A percentile compares a stretch with the other conserved stretches of the same genome.
phyloP scores from a whole-genome alignment of 2,113 vertebrate genomes.

The Halcyon malimbica region DNA sequence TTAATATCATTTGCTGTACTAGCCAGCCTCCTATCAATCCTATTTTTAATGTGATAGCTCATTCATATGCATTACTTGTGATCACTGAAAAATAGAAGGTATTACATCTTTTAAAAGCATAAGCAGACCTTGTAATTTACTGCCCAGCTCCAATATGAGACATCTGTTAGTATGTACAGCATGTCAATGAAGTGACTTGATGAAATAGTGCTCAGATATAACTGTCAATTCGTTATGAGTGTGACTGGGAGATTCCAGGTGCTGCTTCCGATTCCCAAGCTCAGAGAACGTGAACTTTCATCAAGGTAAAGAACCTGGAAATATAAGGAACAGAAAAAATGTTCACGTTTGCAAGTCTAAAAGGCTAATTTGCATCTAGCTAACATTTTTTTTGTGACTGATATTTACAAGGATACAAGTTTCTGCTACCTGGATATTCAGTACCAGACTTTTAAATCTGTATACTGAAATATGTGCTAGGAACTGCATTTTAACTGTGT shows the following conservation, averaged over 20 bases:
- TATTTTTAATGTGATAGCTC: neutral
- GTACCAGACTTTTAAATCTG: neutral
- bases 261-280: neutral
- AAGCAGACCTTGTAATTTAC: conserved; percentile 26
- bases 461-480: neutral
- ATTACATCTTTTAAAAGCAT: neutral
- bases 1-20: neutral
- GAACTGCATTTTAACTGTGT: neutral
- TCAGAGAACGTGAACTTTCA: neutral
- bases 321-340: neutral
- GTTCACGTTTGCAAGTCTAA: neutral
- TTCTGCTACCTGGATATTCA: neutral
- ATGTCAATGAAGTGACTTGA: neutral
- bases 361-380: neutral
- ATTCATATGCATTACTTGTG: neutral
- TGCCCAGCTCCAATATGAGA: neutral
- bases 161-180: neutral
- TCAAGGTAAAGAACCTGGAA: neutral
- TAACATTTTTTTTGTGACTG: neutral
- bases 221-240: neutral
- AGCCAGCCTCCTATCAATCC: neutral
- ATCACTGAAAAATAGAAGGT: neutral
- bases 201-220: neutral
- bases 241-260: neutral
- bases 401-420: neutral